These are phyloP conservation scores for Antheraea mylitta DNA, from an alignment of 1,140 invertebrate genomes.

Conservation along the genomic window DNA sequence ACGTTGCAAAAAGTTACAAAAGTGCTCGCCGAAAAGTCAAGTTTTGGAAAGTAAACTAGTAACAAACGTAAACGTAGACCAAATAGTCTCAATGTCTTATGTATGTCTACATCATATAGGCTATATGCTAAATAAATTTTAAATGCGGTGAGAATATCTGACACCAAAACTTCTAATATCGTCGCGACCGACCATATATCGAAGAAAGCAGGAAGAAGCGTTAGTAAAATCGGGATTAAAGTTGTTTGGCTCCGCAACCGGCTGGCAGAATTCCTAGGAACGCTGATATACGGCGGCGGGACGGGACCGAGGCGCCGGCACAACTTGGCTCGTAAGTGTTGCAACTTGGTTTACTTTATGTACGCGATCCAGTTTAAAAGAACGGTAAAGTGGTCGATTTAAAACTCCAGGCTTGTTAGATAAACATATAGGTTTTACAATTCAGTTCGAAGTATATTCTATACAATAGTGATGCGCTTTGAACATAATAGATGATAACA, in stretches of 20 bases:
- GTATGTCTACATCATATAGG: too few species aligned
- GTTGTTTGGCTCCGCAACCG: neutral
- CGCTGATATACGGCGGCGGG: neutral
- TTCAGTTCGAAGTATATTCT: too few species aligned
- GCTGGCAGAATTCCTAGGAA: neutral
- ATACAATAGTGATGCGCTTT: too few species aligned
- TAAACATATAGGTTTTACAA: neutral
- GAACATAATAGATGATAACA: too few species aligned
- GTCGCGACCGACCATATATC: neutral
- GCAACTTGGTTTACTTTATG: neutral
- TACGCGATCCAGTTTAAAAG: neutral
- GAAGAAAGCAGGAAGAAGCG: neutral
- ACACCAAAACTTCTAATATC: neutral
- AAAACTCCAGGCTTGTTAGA: neutral
- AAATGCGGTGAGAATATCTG: neutral
- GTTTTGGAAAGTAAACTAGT: too few species aligned
- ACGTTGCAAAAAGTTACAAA: too few species aligned
- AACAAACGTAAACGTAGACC: too few species aligned
- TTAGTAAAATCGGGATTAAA: neutral
- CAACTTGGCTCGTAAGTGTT: neutral
- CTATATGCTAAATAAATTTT: too few species aligned
- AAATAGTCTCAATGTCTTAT: too few species aligned
- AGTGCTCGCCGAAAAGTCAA: too few species aligned
- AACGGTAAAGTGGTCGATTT: neutral
- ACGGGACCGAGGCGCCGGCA: neutral